Evolutionary conservation across 2,888 invertebrate species (phyloP), one percentile per base, ranked within the genome.

Genomic region (Agriopis marginaria): DNA sequence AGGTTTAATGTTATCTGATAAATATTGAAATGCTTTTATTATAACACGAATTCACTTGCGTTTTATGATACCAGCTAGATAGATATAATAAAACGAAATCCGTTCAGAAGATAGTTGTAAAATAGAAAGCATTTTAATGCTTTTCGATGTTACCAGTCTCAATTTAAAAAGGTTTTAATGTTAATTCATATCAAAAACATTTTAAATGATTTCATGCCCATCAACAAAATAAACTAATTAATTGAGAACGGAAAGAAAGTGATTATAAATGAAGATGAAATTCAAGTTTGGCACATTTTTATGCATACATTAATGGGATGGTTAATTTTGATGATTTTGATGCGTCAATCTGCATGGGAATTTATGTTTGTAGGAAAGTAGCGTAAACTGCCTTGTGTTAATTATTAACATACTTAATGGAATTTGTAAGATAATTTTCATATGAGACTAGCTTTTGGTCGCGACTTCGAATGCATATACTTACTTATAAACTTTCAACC

Each of bases 191-290:
- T 67, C 62, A 58, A 58, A 56, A 58, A 67, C 51, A 58, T 65
- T 56, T 65, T 49, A 65, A 73, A 63, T 67, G 62, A 68, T 74
- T 75, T 77, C 71, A 72, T 70, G 70, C 60, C 63, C 55, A 71
- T 71, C 63, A 70, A 73, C 56, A 50, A 47, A 71, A 72, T 73
- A 71, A 70, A 65, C 69, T 71, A 70, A 78, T 76, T 73, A 77
- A 77, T 74, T 71, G 65, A 56, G 40, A 72, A 65, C 76, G 76
- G 76, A 76, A 75, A 70, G 77, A 78, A 75, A 78, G 76, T 69
- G 56, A 67, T 73, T 67, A 65, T 58, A 56, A 68, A 51, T 73
- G 74, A 71, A 75, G 75, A 77, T 63, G 75, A 63, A 51, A 58
- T 72, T 63, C 63, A 44, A 66, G 68, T 66, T 70, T 67, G 50